These are phyloP conservation scores for Nyctalus aviator DNA, from an alignment of 2,797 vertebrate genomes.

Conservation along the genomic window DNA sequence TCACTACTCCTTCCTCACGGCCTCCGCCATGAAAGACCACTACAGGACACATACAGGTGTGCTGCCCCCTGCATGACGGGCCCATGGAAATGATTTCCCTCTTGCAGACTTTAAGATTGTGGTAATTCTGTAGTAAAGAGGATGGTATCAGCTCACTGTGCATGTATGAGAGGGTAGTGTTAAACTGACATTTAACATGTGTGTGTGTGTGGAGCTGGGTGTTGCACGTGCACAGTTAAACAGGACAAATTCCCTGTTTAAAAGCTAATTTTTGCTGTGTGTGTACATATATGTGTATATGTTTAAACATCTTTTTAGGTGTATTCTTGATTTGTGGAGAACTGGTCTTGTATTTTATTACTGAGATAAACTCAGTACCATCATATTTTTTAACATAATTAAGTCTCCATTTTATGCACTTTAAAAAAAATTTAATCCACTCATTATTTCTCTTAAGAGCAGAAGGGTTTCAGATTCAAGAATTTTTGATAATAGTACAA, in stretches of 20 bases:
- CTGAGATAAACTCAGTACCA: background rate
- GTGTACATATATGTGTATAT: background rate
- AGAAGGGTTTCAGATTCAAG: background rate
- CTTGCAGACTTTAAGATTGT: background rate
- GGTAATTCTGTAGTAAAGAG: background rate
- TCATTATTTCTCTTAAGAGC: background rate
- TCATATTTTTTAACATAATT: background rate
- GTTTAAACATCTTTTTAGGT: background rate
- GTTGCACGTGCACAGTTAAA: background rate
- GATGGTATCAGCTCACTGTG: background rate
- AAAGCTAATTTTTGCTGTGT: background rate
- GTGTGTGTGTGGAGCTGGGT: background rate
- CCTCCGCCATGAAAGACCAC: constrained; percentile 99
- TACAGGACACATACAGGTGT: constrained; percentile 98
- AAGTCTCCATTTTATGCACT: background rate
- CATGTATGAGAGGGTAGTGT: background rate
- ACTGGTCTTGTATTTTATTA: background rate
- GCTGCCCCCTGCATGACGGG: constrained; percentile 70
- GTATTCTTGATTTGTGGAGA: background rate
- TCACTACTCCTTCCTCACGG: constrained; percentile 98
- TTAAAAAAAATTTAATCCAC: background rate
- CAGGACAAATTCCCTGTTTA: background rate
- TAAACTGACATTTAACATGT: background rate
- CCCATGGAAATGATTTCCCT: background rate
- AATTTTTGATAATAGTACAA: background rate